Base-by-base conservation (phyloP, 1,140 invertebrate genomes). In the Popillia japonica region DNA sequence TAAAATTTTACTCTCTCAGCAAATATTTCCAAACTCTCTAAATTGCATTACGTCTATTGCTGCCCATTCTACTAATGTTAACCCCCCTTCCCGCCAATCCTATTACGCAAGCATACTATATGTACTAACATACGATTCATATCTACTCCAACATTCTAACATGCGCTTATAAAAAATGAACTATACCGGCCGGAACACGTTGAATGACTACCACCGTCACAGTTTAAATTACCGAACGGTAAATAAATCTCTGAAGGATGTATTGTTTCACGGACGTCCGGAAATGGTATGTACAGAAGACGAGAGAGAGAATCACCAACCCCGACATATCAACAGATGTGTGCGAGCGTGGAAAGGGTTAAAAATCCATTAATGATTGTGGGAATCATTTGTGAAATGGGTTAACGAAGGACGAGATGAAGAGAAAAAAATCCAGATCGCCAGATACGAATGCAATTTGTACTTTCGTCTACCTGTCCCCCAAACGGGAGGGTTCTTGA, bases 381-480 rank as follows among this genome's bases (percentile, higher is more conserved):
- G 72, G 72, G 72, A 74, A 74, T 74, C 72, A 74, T 74, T 74
- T 42, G 72, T 74, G 72, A 74, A 74, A 74, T 42, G 72, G 72
- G 72, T 40, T 44, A 74, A 74, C 72, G 40, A 74, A 74, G 23
- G n/a, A 55, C 14, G 48, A 55, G 17, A 55, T 14, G 48, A 17
- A 17, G 17, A 55, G 22, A 68, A 27, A 27, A 10, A 20, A 34
- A 27, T 68, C 27, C 11, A 68, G 61, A 74, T 74, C 41, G 72
- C 72, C 34, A 74, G 72, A 74, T 74, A 74, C 41, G 72, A n/a
- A 74, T 74, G 72, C 72, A 42, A 74, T 74, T 74, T 74, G 72
- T 68, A 68, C 27, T 74, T 41, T 44, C 22, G 41, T 40, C 72
- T 74, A 74, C 72, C 72, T 74, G 72, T 74, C n/a, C 17, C 40